Conservation (phyloP, 2,888 invertebrate species). For the Morpho achilles region DNA sequence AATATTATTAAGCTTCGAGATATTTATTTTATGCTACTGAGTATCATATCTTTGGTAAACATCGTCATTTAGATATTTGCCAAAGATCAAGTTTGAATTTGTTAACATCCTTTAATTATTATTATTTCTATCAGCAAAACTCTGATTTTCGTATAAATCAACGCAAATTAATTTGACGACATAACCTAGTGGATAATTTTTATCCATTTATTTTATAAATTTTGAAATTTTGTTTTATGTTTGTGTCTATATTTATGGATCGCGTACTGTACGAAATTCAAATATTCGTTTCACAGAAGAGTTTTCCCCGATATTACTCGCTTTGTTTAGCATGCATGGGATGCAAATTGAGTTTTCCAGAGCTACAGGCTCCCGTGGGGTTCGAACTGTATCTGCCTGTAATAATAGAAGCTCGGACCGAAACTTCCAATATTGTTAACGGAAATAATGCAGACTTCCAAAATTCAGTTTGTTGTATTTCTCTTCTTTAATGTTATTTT, state of each 20-base stretch:
- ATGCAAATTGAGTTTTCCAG: slow-evolving; percentile 36
- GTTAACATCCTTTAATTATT: too few relatives aligned
- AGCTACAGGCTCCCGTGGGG: slow-evolving; percentile 11
- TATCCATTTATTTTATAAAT: too few relatives aligned
- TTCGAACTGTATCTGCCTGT: slow-evolving; percentile 10
- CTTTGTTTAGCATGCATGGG: slow-evolving; percentile 40
- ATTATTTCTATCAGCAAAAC: too few relatives aligned
- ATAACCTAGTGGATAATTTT: too few relatives aligned
- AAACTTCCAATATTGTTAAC: slow-evolving; percentile 8
- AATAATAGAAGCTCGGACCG: slow-evolving; percentile 16
- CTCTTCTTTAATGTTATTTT: not conserved
- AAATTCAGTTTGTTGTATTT: slow-evolving; percentile 5
- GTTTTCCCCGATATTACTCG: slow-evolving; percentile 15
- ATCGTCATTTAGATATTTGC: too few relatives aligned
- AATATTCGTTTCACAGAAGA: slow-evolving; percentile 2
- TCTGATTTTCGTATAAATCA: too few relatives aligned
- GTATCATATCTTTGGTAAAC: too few relatives aligned
- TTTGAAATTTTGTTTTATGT: not conserved
- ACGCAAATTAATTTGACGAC: too few relatives aligned
- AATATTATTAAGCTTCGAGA: too few relatives aligned
- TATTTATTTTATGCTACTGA: too few relatives aligned
- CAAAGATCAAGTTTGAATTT: too few relatives aligned
- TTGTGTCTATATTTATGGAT: not conserved
- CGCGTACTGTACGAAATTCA: not conserved
- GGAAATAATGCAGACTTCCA: slow-evolving; percentile 8